These are phyloP conservation scores for Callionymus lyra DNA, from an alignment of 2,113 vertebrate species.

Conservation along the genomic window DNA sequence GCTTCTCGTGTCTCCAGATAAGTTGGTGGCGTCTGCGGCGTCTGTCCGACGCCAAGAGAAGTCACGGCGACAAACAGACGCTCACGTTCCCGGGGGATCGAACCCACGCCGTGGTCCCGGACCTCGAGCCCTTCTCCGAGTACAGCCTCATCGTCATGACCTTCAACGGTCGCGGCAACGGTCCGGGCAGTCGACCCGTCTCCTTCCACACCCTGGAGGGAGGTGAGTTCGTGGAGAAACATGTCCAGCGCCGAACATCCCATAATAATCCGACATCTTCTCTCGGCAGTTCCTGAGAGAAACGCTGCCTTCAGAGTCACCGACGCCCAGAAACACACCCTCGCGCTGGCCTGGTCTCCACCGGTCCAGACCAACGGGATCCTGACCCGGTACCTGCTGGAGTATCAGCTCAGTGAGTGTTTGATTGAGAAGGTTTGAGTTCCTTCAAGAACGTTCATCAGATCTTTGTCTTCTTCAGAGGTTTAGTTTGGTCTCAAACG, in stretches of 20 bases:
- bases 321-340: conserved; percentile 73
- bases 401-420: conserved; percentile 90
- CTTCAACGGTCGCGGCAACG: conserved; percentile 85
- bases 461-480: too few species aligned
- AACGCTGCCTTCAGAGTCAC: conserved; percentile 77
- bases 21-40: conserved; percentile 86
- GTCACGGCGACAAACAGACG: conserved; percentile 71
- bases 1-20: conserved; percentile 60
- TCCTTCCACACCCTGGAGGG: conserved; percentile 89
- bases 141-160: conserved; percentile 82
- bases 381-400: conserved; percentile 79
- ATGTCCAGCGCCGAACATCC: conserved; percentile 37
- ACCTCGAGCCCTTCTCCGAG: conserved; percentile 83
- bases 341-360: conserved; percentile 79
- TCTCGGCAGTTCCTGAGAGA: conserved; percentile 79
- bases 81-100: conserved; percentile 75
- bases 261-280: conserved; percentile 29
- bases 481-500: too few species aligned
- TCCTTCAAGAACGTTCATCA: too few species aligned
- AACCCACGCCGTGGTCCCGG: conserved; percentile 70
- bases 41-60: conserved; percentile 71
- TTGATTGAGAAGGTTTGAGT: too few species aligned
- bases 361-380: conserved; percentile 82
- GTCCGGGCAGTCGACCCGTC: conserved; percentile 79
- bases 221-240: conserved; percentile 71